Base-by-base conservation (phyloP, 2,113 vertebrate species). In the Oxyura jamaicensis region DNA sequence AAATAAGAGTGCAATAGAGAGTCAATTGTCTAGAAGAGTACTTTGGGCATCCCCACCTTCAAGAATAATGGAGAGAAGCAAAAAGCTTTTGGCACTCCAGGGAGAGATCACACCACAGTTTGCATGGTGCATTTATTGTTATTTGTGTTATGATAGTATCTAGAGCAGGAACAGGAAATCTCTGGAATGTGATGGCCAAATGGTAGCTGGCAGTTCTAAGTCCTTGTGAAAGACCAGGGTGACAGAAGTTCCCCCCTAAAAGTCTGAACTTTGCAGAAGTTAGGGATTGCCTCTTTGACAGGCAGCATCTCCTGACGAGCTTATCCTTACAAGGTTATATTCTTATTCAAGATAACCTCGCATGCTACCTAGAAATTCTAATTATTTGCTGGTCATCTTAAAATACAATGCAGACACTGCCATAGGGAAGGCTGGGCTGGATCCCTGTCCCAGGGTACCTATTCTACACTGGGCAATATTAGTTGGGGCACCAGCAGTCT, bases 51-150 rank as follows among this genome's bases (percentile, higher is more conserved):
- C 60, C 31, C 87, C 39, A 73, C 53, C n/a, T 89, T 29, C 39
- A 71, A 35, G 63, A 80, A 86, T 55, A 85, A 91, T 20, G 17
- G 13, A 4, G 48, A 50, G 22, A 84, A 94, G 50, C 28, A 73
- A 66, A 92, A 74, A 66, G 58, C n/a, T 93, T 84, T 96, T 66
- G 78, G 31, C 22, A 52, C 62, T 92, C 21, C 50, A 73, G 83
- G 29, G 74, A 89, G 31, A 50, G 58, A 66, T 85, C 53, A 22
- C 25, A 72, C 26, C 42, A 39, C 33, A 50, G 5, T 14, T 88
- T 71, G 25, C 13, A n/a, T 0, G 1, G 19, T 2, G 6, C 29
- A 33, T 76, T 93, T 41, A 11, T 65, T 8, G 3, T 41, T 79
- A 72, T 91, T 84, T 91, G 21, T 84, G 58, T 53, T 72, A 26